Base-by-base conservation (phyloP, 2,797 vertebrate species). In the Parauchenoglanis ngamensis region DNA sequence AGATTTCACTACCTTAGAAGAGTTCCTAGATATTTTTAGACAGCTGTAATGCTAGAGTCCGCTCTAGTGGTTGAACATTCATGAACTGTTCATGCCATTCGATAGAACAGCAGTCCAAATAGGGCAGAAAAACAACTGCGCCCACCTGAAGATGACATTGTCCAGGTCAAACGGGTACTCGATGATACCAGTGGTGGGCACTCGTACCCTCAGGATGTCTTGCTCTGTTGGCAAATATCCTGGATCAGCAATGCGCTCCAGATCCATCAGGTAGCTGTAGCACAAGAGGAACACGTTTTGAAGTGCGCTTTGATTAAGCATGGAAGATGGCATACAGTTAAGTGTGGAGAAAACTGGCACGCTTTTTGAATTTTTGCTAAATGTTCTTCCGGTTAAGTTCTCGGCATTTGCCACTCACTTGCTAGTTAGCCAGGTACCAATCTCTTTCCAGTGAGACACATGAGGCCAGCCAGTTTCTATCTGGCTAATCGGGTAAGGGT, bases 91-190 rank as follows among this genome's bases (percentile, higher is more conserved):
- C 52, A 10, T 57, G 19, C 35, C 28, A 57, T 78, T 21, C 40
- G 35, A 44, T 59, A 21, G 73, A 15, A 78, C 0, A 40, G 2
- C 57, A 63, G 23, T 80, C 57, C 13, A n/a, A 44, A 49, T 6
- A 67, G 7, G 4, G 7, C 61, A 52, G 5, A 21, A 49, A 46
- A 67, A 52, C 7, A 80, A 11, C 25, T 4, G 44, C 72, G 49
- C 23, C 1, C 90, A 98, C 97, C 96, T 96, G 94, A 98, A 98
- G 90, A 97, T 93, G 91, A 95, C 97, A 25, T 97, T 97, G 92
- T 98, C 96, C 95, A 98, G 95, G 93, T 97, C 95, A 86, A 98
- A 98, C 0, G 96, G 96, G 87, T 97, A 97, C 88, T 98, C 95
- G 0, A 96, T 97, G 94, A 98, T 98, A 83, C 96, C 97, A 0